phyloP scores from a whole-genome alignment of 2,888 invertebrate species.

The Anaspis maculata region DNA sequence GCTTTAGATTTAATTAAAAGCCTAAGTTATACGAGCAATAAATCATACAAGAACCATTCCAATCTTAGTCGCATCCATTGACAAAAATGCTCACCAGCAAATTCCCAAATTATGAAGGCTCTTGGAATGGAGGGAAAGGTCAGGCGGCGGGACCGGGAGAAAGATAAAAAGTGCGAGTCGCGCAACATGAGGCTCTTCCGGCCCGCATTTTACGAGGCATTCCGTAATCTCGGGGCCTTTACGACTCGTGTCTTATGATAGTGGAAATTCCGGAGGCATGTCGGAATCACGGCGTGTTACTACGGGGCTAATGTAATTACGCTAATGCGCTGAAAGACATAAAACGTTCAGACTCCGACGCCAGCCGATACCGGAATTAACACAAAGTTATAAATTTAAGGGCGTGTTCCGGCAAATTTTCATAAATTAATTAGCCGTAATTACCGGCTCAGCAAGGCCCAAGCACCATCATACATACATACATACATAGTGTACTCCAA shows the following conservation, averaged over 20 bases:
- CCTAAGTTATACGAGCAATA: no score
- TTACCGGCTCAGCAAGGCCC: conserved; percentile 1
- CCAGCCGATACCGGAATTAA: conserved; percentile 4
- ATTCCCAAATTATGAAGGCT: no score
- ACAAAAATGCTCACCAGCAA: no score
- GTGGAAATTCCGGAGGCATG: conserved; percentile 14
- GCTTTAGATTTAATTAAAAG: no score
- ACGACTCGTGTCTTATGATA: conserved; percentile 10
- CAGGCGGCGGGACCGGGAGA: no score
- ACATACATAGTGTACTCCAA: no score
- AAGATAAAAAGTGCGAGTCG: no score
- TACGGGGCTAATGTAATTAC: conserved; percentile 13
- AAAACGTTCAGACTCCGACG: conserved; percentile 9
- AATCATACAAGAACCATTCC: no score
- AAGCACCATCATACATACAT: no score
- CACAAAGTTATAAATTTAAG: background rate
- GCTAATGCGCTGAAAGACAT: conserved; percentile 10
- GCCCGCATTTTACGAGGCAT: conserved; percentile 10
- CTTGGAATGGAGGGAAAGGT: no score
- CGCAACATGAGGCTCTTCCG: no score
- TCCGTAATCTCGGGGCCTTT: conserved; percentile 11
- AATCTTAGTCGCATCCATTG: no score
- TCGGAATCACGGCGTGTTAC: conserved; percentile 10
- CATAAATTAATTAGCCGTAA: conserved; percentile 4
- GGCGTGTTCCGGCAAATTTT: background rate